A percentile compares a stretch with the other conserved stretches of the same genome.
phyloP scores from a whole-genome alignment of 2,113 vertebrate genomes.

The Sylvilagus bachmani region DNA sequence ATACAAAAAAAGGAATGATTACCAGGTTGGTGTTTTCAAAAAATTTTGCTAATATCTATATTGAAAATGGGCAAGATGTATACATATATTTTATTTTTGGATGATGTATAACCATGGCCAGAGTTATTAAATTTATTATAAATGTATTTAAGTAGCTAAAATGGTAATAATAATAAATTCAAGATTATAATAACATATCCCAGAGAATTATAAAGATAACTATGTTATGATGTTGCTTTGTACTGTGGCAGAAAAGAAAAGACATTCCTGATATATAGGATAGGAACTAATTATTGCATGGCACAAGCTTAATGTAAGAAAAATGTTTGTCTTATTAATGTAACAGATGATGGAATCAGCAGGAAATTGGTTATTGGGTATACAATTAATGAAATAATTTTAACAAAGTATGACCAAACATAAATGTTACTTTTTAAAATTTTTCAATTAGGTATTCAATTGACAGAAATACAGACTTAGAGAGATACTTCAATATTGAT shows the following conservation, averaged over 20 bases:
- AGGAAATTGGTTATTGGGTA: neutral
- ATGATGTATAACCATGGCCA: neutral
- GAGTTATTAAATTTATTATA: neutral
- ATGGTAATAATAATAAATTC: neutral
- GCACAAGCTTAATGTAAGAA: neutral
- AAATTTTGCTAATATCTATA: neutral
- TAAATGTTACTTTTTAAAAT: conserved; percentile 56
- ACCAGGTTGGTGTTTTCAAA: neutral
- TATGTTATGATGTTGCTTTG: neutral
- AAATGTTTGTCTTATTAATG: neutral
- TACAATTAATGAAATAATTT: conserved; percentile 64
- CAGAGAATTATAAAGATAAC: neutral
- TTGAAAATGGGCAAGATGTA: neutral
- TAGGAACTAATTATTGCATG: neutral
- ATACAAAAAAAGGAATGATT: neutral
- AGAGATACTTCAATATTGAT: conserved; percentile 98
- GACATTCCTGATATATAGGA: neutral
- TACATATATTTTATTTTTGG: neutral
- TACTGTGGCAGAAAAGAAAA: neutral
- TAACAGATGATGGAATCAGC: neutral
- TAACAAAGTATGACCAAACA: conserved; percentile 65
- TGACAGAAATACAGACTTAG: conserved; percentile 98
- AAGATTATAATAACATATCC: neutral
- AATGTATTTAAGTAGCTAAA: neutral
- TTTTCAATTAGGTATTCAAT: conserved; percentile 94